Evolutionary conservation across 92 coral and sea anemone genomes (phyloP), one percentile per base, ranked within the genome.

Genomic region (Palythoa caribaeorum): DNA sequence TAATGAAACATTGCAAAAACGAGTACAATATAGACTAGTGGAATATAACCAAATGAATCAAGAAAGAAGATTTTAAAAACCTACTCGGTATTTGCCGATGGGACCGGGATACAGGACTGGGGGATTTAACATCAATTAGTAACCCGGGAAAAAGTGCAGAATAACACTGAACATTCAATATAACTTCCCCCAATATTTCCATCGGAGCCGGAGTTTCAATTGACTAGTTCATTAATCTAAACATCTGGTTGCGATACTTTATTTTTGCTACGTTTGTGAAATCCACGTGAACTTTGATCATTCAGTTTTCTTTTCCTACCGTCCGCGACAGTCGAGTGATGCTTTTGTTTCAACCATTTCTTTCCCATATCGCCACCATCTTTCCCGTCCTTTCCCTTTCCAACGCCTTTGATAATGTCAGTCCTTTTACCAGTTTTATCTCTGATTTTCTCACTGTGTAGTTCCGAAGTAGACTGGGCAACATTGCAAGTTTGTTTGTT

Each of bases 291-390:
- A 21, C 66, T 50, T 51, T 66, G 74, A 44, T 65, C 60, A 17
- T 66, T 66, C 38, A 40, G 28, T 69, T 81, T 81, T 28, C 86
- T 48, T 81, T 81, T 81, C 60, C 60, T 81, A 11, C 62, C 62
- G 28, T 28, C 65, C 38, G 75, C 21, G 7, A 38, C 19, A 19
- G 40, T 37, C 6, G 48, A 77, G 20, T 65, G 47, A 51, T 40
- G 47, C n/a, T 38, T 65, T 37, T 19, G 16, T 65, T 65, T 80
- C 39, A 47, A 50, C 69, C 12, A n/a, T 63, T 28, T 60, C 39
- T 60, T 35, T 12, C 9, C 66, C 71, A 55, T 60, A 6, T 20
- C 13, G 19, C 76, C 21, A 21, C 15, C 73, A 21, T 47, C 44
- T 57, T 7, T 38, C n/a, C 62, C 39, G 13, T 10, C 19, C 59